Evolutionary conservation across 2,888 invertebrate species (phyloP).

Genomic region (Serrognathus titanus): DNA sequence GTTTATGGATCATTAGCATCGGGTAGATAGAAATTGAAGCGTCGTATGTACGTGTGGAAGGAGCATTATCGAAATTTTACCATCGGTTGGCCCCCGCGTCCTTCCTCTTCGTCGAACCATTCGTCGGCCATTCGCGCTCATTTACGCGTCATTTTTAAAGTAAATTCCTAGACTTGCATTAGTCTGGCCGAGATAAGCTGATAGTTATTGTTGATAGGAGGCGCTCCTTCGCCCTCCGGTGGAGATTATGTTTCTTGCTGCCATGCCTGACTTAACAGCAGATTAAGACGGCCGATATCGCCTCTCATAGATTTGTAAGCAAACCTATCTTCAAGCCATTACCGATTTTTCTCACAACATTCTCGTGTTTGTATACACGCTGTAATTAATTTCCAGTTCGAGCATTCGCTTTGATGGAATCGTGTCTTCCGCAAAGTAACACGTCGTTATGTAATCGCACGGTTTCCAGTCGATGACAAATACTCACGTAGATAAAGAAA

Average conservation of each 20-base stretch:
- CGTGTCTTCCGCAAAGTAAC: no score
- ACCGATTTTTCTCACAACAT: slow-evolving; percentile 3
- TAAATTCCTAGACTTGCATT: slow-evolving; percentile 36
- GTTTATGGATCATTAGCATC: slow-evolving; percentile 28
- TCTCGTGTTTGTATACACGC: not conserved
- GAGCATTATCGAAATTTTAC: slow-evolving; percentile 16
- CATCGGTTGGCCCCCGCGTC: not conserved
- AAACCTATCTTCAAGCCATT: slow-evolving; percentile 3
- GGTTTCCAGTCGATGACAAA: no score
- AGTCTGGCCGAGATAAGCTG: slow-evolving; percentile 32
- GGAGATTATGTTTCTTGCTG: slow-evolving; percentile 4
- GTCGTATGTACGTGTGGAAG: slow-evolving; percentile 11
- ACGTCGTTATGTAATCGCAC: no score
- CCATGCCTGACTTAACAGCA: slow-evolving; percentile 10
- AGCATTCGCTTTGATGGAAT: no score
- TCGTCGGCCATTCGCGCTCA: slow-evolving; percentile 26
- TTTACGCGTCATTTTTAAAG: slow-evolving; percentile 31
- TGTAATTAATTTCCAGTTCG: not conserved
- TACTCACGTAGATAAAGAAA: no score
- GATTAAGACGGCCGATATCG: slow-evolving; percentile 9
- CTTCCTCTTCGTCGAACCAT: not conserved
- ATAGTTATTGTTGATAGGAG: slow-evolving; percentile 27
- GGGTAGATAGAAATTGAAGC: slow-evolving; percentile 28
- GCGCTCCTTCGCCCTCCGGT: slow-evolving; percentile 27
- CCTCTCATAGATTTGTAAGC: not conserved